A percentile compares a stretch with the other conserved stretches of the same genome.
phyloP scores from a whole-genome alignment of 2,797 vertebrate genomes.

The Centroberyx gerrardi region DNA sequence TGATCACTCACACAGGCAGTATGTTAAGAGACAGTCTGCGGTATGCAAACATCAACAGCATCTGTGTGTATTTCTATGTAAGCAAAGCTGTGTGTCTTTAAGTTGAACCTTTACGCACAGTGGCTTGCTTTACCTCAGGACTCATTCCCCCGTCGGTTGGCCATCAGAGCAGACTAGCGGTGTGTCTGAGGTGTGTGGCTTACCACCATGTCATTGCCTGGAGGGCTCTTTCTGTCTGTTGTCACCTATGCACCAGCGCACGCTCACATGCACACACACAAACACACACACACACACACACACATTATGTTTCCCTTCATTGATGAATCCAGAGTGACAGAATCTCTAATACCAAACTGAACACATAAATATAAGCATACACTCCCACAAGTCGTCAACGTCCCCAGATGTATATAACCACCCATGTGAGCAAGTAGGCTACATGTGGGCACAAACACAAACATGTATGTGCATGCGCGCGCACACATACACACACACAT shows the following conservation, averaged over 20 bases:
- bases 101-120: constrained; percentile 42
- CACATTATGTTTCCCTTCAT: constrained; percentile 13
- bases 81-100: constrained; percentile 58
- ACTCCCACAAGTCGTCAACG: too few species aligned
- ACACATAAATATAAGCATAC: background rate
- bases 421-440: too few species aligned
- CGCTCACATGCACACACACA: constrained; percentile 19
- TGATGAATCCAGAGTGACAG: constrained; percentile 21
- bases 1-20: constrained; percentile 45
- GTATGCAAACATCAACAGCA: constrained; percentile 58
- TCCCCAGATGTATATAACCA: too few species aligned
- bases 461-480: background rate
- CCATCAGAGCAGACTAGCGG: constrained; percentile 67
- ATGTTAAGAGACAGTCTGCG: constrained; percentile 58
- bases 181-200: constrained; percentile 81
- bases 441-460: background rate
- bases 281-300: constrained; percentile 5
- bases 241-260: constrained; percentile 56
- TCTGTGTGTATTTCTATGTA: constrained; percentile 56
- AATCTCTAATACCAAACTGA: background rate
- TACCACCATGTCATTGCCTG: constrained; percentile 71
- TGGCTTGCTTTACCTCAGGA: constrained; percentile 53
- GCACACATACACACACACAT: constrained; percentile 28
- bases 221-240: constrained; percentile 59
- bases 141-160: constrained; percentile 53